A percentile compares a stretch with the other conserved stretches of the same genome.
Conservation (phyloP, 2,113 vertebrate genomes). For the Chionis minor region DNA sequence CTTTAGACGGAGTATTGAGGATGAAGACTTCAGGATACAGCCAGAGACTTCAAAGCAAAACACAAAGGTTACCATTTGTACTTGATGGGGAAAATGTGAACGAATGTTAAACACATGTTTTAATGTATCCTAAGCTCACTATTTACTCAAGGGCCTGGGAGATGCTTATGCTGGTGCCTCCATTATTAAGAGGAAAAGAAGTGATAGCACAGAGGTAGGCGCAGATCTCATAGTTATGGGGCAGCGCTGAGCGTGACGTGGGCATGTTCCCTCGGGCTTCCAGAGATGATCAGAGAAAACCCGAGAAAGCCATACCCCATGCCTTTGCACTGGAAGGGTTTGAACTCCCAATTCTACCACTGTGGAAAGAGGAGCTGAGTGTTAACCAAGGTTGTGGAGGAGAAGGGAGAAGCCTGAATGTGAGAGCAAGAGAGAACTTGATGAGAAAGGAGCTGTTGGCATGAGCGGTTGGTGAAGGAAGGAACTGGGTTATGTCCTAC, state of each 20-base stretch:
- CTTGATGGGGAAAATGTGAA: background rate
- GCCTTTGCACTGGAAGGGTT: background rate
- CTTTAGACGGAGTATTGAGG: background rate
- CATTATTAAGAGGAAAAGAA: background rate
- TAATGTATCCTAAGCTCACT: background rate
- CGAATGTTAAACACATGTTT: background rate
- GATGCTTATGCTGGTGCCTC: background rate
- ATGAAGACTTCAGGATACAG: background rate
- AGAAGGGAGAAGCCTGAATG: background rate
- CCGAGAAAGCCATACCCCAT: background rate
- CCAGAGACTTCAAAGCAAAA: background rate
- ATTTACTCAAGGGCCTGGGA: background rate
- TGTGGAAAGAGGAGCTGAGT: background rate
- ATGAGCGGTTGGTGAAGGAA: background rate
- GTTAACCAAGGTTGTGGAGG: background rate
- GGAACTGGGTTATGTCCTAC: background rate
- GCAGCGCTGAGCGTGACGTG: rapidly evolving
- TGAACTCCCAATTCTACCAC: background rate
- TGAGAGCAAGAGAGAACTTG: background rate
- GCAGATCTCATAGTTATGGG: rapidly evolving
- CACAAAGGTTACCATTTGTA: background rate
- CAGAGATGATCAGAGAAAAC: background rate
- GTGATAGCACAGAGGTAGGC: background rate
- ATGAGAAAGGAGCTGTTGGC: background rate
- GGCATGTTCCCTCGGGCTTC: background rate